A percentile compares a stretch with the other conserved stretches of the same genome.
Evolutionary conservation across 37 sponge, comb jelly and placozoan species (phyloP).

Genomic region (Aphrocallistes beatrix): DNA sequence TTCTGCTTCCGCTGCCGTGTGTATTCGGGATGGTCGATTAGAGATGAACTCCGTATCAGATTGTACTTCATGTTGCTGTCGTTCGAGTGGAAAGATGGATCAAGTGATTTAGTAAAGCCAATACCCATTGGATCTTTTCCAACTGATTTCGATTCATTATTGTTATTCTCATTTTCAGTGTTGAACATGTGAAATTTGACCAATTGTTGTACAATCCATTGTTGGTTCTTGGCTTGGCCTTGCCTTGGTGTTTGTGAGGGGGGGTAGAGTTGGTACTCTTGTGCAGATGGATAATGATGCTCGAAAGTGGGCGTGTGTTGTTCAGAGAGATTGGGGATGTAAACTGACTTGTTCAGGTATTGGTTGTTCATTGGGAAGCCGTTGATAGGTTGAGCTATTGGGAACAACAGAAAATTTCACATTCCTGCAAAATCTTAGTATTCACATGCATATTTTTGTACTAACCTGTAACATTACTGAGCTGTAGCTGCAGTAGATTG

Average conservation of each 20-base stretch:
- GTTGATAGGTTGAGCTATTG: neutral
- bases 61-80: neutral
- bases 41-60: neutral
- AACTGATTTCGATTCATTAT: neutral
- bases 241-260: slow-evolving; percentile 5
- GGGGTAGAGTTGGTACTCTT: neutral
- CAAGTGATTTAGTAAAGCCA: neutral
- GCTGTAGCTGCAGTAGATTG: neutral
- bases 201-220: slow-evolving; percentile 5
- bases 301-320: neutral
- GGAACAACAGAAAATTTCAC: neutral
- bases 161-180: neutral
- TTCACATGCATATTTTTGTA: neutral
- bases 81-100: neutral
- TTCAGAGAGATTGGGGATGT: neutral
- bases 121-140: neutral
- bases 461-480: neutral
- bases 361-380: neutral
- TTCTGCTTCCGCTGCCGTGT: neutral
- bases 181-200: slow-evolving; percentile 2
- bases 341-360: neutral
- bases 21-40: neutral
- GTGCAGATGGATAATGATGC: neutral
- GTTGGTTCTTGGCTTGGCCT: slow-evolving; percentile 7
- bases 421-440: neutral